Base-by-base conservation (phyloP, 2,888 invertebrate species). In the Callimorpha dominula region DNA sequence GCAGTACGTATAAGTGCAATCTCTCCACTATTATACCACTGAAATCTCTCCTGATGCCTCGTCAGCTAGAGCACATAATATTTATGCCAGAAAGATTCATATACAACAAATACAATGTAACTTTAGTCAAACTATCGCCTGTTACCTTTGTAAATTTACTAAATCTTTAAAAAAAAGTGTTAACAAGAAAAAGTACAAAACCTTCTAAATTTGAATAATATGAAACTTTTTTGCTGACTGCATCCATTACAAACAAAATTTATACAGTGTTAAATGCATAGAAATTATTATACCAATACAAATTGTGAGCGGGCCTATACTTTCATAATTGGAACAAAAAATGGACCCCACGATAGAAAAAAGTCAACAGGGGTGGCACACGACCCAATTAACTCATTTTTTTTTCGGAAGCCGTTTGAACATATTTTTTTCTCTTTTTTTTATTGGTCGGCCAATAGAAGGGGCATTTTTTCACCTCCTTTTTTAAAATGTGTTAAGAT, bases 321-420 rank as follows among this genome's bases (percentile, higher is more conserved):
- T 76, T 68, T 75, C 68, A 86, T 94, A 92, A 95, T 94, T 89
- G 91, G 85, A 77, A 87, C 91, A 95, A 94, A 95, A 95, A 95
- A 93, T 85, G 83, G 91, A 92, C 93, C 94, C 94, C 91, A 91
- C 88, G 84, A 78, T 73, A 76, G 78, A 88, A 86, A 87, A 78
- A 65, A 68, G 63, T 73, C 79, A 78, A 68, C 85, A 88, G 92
- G 94, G 93, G 89, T 89, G 92, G 93, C 95, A 93, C 95, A 92
- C 91, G 93, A 81, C 88, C 92, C 95, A 95, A 95, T 95, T 94
- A 94, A 86, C 85, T 89, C 87, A 83, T 89, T 92, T 93, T 93
- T 46, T 95, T 92, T 90, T 88, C 88, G 85, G 85, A 81, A 86
- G 81, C 78, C 82, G 87, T 87, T 88, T 88, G 87, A 85, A 89